Conservation (phyloP, 2,888 invertebrate genomes). For the Tolmerus cingulatus region DNA sequence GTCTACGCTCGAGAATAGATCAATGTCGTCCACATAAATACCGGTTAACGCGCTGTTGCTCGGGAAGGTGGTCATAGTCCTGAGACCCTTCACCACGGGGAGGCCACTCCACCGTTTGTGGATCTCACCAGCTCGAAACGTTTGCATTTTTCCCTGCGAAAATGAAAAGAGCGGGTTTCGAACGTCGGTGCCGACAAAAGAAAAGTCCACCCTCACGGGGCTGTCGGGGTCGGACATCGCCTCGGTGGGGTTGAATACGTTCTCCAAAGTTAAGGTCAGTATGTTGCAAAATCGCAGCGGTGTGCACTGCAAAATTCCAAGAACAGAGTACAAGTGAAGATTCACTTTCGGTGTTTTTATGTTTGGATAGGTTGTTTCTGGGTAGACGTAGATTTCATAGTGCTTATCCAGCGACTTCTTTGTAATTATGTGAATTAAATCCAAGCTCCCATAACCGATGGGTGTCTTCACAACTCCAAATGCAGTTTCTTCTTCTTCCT, state of each 20-base stretch:
- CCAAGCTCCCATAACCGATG: background rate
- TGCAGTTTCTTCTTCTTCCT: background rate
- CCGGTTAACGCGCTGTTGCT: background rate
- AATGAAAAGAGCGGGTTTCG: background rate
- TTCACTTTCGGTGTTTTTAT: constrained; percentile 8
- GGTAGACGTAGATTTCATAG: background rate
- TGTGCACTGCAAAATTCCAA: background rate
- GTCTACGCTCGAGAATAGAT: background rate
- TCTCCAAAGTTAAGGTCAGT: background rate
- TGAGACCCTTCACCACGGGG: background rate
- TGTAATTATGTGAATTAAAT: background rate
- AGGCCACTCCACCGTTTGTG: background rate
- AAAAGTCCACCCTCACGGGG: background rate
- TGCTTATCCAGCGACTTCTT: background rate
- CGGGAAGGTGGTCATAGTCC: background rate
- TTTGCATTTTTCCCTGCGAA: background rate
- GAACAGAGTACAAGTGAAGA: background rate
- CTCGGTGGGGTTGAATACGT: background rate
- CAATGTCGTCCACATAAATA: background rate
- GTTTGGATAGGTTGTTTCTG: background rate
- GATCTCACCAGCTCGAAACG: background rate
- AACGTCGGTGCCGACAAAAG: background rate
- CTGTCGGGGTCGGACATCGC: background rate
- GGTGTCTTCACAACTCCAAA: background rate
- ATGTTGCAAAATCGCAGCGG: background rate